Evolutionary conservation across 2,797 vertebrate genomes (phyloP).

Genomic region (Coreius guichenoti): DNA sequence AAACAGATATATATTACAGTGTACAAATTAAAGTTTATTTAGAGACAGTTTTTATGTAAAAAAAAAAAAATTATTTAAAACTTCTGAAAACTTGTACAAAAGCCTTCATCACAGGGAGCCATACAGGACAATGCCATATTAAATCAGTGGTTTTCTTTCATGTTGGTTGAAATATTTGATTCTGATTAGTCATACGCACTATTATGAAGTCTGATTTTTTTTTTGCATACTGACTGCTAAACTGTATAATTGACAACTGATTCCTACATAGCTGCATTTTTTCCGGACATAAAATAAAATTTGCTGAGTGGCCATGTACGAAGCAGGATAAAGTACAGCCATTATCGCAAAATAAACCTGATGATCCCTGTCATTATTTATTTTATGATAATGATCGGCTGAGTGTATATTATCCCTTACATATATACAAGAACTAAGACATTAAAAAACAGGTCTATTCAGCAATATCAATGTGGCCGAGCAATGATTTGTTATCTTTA

Average conservation of each 20-base stretch:
- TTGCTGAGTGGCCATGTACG: neutral
- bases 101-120: neutral
- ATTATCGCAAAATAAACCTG: neutral
- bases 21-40: neutral
- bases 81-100: neutral
- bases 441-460: conserved; percentile 29
- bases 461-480: conserved; percentile 30
- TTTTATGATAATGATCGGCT: neutral
- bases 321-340: neutral
- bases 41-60: neutral
- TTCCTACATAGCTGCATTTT: neutral
- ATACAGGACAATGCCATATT: neutral
- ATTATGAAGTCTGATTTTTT: neutral
- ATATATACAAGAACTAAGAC: neutral
- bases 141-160: neutral
- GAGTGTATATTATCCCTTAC: neutral
- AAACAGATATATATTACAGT: neutral
- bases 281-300: neutral
- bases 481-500: conserved; percentile 50
- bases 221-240: neutral
- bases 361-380: neutral
- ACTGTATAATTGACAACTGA: neutral
- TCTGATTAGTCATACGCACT: neutral
- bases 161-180: neutral
- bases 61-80: neutral